These are phyloP conservation scores for Leptopilina clavipes DNA, from an alignment of 1,140 invertebrate genomes.

Conservation along the genomic window DNA sequence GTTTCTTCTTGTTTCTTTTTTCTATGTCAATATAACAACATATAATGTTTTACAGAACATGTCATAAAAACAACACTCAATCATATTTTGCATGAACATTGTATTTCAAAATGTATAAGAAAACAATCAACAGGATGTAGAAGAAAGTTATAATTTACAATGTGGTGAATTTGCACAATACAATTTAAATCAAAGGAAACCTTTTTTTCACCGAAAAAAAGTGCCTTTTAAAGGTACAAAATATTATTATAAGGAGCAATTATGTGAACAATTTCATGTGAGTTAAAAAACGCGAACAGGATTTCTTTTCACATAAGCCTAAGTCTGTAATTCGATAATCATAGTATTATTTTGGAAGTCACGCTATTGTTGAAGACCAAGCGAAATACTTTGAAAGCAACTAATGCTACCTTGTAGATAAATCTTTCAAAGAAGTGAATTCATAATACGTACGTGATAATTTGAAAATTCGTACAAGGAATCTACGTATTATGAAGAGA, in stretches of 20 bases:
- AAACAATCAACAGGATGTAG: not conserved
- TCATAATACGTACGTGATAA: not conserved
- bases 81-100: too few relatives aligned
- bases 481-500: not conserved
- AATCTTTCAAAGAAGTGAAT: constrained; percentile 5
- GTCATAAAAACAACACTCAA: too few relatives aligned
- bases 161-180: not conserved
- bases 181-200: not conserved
- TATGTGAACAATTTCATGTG: not conserved
- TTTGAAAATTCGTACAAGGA: constrained; percentile 6
- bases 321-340: not conserved
- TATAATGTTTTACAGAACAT: too few relatives aligned
- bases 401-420: not conserved
- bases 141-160: not conserved
- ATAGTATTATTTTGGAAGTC: not conserved
- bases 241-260: not conserved
- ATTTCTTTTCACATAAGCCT: constrained; percentile 1
- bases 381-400: not conserved
- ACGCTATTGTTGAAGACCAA: constrained; percentile 7
- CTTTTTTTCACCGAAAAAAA: not conserved
- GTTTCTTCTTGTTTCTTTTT: too few relatives aligned
- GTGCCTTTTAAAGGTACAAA: not conserved
- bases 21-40: too few relatives aligned
- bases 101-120: too few relatives aligned
- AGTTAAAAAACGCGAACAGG: not conserved